Conservation (phyloP, 1,140 invertebrate genomes). For the Akabosia matsudoensis region DNA sequence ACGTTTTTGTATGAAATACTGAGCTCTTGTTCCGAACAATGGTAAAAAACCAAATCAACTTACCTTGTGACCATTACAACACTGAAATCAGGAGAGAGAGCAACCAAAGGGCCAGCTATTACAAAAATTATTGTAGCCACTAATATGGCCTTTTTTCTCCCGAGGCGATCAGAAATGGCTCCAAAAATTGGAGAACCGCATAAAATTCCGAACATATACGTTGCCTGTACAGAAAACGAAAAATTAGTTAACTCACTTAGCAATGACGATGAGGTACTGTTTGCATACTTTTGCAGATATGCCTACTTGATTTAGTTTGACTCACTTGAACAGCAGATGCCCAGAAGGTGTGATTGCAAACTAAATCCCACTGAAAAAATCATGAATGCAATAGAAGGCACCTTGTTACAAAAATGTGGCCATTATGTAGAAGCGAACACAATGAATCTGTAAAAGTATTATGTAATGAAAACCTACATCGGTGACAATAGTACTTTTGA, state of each 20-base stretch:
- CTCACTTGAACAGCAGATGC: slow-evolving; percentile 40
- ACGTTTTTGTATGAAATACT: no score
- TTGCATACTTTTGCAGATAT: background rate
- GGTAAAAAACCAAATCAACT: no score
- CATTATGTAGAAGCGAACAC: no score
- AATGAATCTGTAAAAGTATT: no score
- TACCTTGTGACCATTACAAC: slow-evolving; percentile 37
- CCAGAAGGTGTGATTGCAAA: slow-evolving; percentile 36
- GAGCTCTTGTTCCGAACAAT: no score
- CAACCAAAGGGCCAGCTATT: slow-evolving; percentile 38
- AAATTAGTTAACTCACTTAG: background rate
- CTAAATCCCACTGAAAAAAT: slow-evolving; percentile 42
- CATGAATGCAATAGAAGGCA: no score
- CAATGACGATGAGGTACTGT: background rate
- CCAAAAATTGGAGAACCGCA: slow-evolving; percentile 44
- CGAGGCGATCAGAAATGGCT: slow-evolving; percentile 43
- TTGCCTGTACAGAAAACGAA: slow-evolving; percentile 8
- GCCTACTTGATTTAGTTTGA: background rate
- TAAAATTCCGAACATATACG: slow-evolving; percentile 47
- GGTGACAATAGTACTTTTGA: slow-evolving; percentile 40
- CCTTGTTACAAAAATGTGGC: no score
- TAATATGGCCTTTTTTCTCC: slow-evolving; percentile 39
- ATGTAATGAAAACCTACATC: slow-evolving; percentile 34
- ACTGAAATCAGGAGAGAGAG: slow-evolving; percentile 34
- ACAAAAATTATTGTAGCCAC: slow-evolving; percentile 42